These are phyloP conservation scores for Seladonia tumulorum DNA, from an alignment of 2,888 invertebrate species.

Conservation along the genomic window DNA sequence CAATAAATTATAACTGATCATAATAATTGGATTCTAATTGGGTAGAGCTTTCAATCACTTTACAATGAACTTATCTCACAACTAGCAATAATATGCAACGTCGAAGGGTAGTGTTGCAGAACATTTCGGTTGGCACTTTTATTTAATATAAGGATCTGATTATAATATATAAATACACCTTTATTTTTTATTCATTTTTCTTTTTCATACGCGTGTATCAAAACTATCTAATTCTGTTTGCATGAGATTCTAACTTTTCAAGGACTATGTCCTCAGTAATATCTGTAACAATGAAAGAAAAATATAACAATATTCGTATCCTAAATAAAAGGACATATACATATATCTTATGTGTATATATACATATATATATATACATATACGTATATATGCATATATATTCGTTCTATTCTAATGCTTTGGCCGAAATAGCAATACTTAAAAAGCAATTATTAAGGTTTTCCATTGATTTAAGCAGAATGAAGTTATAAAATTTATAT, in stretches of 20 bases:
- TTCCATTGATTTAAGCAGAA: constrained; percentile 78
- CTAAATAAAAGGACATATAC: constrained; percentile 68
- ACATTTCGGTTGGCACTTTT: constrained; percentile 81
- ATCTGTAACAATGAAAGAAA: constrained; percentile 67
- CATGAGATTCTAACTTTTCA: constrained; percentile 70
- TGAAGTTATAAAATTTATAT: constrained; percentile 84
- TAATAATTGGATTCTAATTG: constrained; percentile 36
- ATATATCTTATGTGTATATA: constrained; percentile 50
- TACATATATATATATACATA: constrained; percentile 8
- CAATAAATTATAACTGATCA: constrained; percentile 48
- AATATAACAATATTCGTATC: constrained; percentile 67
- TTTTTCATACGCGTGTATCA: constrained; percentile 48
- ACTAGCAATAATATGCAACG: constrained; percentile 58
- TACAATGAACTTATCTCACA: constrained; percentile 55
- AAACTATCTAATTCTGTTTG: constrained; percentile 64
- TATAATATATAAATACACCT: constrained; percentile 73
- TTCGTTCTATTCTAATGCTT: constrained; percentile 76
- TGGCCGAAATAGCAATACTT: constrained; percentile 77
- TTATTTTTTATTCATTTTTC: constrained; percentile 48
- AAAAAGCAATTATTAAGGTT: constrained; percentile 72
- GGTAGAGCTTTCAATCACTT: constrained; percentile 30
- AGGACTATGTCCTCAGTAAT: constrained; percentile 48
- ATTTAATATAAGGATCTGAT: constrained; percentile 75
- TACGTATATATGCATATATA: constrained; percentile 34
- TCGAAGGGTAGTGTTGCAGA: constrained; percentile 63